Evolutionary conservation across 2,888 invertebrate genomes (phyloP), one percentile per base, ranked within the genome.

Genomic region (Hypselothyrea guttata): DNA sequence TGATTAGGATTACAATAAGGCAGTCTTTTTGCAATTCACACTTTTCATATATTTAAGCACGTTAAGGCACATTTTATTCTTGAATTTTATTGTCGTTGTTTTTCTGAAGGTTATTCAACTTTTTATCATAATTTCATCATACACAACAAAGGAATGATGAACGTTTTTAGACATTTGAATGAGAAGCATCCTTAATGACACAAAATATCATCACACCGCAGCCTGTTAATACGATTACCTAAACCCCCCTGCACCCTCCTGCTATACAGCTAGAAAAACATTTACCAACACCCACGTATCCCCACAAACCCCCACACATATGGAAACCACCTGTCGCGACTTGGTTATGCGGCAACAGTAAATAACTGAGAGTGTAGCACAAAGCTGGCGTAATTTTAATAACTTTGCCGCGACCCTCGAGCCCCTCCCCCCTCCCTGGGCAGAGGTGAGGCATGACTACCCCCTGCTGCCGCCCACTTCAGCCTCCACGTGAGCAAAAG

Each of bases 291-390:
- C 13, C n/a, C 35, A 31, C 8, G 15, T 41, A 9, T 33, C 15
- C 33, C 42, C 16, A 4, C 12, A 35, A 1, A 37, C 34, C 8
- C 16, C 7, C 12, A 9, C 42, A 40, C 33, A 34, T 59, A 52
- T 57, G 83, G 73, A 65, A 83, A 83, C 84, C 81, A 85, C 85
- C 81, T 81, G 81, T 83, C 81, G 81, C 76, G 84, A 76, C 16
- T 53, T 61, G 52, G 12, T 30, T 41, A 33, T 31, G 55, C 64
- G 67, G 47, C 67, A 56, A 57, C 83, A 73, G 75, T 85, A 85
- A 83, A 85, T 71, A 83, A 75, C 71, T 53, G 37, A 35, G 46
- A 48, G 44, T 28, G 37, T 34, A 40, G 54, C 69, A 45, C 51
- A 66, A 64, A 58, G 67, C 64, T 61, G 78, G 56, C 66, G 72